phyloP scores from a whole-genome alignment of 2,888 invertebrate genomes.

The Gymnocheta viridis region DNA sequence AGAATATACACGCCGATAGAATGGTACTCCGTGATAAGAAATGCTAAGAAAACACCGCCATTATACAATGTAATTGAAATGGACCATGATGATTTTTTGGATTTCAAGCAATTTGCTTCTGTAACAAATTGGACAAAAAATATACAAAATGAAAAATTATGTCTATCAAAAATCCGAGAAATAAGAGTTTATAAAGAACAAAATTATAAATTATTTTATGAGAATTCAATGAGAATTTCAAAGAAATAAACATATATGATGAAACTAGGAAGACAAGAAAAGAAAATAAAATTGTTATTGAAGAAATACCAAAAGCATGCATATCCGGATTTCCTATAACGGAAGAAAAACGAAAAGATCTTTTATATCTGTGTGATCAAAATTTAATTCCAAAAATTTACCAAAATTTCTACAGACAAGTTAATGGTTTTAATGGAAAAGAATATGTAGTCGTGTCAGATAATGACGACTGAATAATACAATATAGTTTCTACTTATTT shows the following conservation, averaged over 20 bases:
- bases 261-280: slow-evolving; percentile 41
- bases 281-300: slow-evolving; percentile 27
- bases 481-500: too few relatives aligned
- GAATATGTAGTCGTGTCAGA: too few relatives aligned
- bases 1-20: slow-evolving; percentile 41
- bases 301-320: slow-evolving; percentile 44
- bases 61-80: slow-evolving; percentile 54
- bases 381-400: slow-evolving; percentile 24
- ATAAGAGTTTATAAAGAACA: slow-evolving; percentile 47
- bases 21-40: slow-evolving; percentile 56
- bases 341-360: slow-evolving; percentile 48
- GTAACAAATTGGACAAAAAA: slow-evolving; percentile 52
- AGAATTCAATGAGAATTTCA: slow-evolving; percentile 44
- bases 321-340: too few relatives aligned
- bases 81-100: slow-evolving; percentile 51
- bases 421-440: slow-evolving; percentile 11
- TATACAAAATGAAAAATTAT: slow-evolving; percentile 48
- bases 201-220: slow-evolving; percentile 39
- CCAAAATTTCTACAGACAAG: slow-evolving; percentile 1
- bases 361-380: slow-evolving; percentile 29
- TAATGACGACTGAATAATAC: too few relatives aligned
- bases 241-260: too few relatives aligned
- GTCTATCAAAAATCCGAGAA: slow-evolving; percentile 33
- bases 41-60: slow-evolving; percentile 49
- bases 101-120: slow-evolving; percentile 50